These are phyloP conservation scores for Zonitis immaculata DNA, from an alignment of 2,888 invertebrate species.

Conservation along the genomic window DNA sequence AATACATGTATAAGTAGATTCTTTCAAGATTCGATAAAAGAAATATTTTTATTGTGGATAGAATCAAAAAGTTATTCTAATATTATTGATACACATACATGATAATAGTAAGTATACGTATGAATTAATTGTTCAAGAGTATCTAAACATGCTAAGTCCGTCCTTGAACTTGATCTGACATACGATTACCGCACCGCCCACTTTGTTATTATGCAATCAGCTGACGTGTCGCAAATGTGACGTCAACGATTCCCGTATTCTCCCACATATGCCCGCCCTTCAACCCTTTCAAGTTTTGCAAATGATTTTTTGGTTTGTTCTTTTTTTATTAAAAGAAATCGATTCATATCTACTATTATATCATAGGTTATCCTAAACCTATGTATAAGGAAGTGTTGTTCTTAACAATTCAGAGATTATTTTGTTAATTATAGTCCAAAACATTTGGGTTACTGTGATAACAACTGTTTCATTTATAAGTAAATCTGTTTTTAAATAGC, in stretches of 20 bases:
- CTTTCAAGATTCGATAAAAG: too few relatives aligned
- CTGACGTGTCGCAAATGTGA: slow-evolving; percentile 47
- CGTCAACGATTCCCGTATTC: slow-evolving; percentile 38
- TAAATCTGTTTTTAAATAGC: too few relatives aligned
- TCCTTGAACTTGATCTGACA: slow-evolving; percentile 46
- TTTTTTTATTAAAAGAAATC: neutral
- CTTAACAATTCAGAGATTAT: too few relatives aligned
- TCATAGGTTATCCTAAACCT: too few relatives aligned
- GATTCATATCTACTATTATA: too few relatives aligned
- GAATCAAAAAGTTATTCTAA: neutral
- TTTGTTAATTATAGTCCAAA: too few relatives aligned
- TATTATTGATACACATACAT: neutral
- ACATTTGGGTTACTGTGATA: too few relatives aligned
- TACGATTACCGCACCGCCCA: slow-evolving; percentile 43
- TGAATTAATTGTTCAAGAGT: slow-evolving; percentile 26
- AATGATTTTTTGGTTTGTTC: slow-evolving; percentile 9
- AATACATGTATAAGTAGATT: slow-evolving; percentile 3
- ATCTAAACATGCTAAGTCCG: slow-evolving; percentile 39
- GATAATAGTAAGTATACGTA: slow-evolving; percentile 12
- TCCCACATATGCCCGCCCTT: slow-evolving; percentile 22
- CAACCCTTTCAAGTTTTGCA: slow-evolving; percentile 22
- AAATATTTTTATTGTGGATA: too few relatives aligned
- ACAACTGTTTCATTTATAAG: too few relatives aligned
- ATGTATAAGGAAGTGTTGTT: too few relatives aligned
- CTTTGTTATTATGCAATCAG: slow-evolving; percentile 48